Conservation (phyloP, 2,113 vertebrate genomes). For the Semicossyphus pulcher region DNA sequence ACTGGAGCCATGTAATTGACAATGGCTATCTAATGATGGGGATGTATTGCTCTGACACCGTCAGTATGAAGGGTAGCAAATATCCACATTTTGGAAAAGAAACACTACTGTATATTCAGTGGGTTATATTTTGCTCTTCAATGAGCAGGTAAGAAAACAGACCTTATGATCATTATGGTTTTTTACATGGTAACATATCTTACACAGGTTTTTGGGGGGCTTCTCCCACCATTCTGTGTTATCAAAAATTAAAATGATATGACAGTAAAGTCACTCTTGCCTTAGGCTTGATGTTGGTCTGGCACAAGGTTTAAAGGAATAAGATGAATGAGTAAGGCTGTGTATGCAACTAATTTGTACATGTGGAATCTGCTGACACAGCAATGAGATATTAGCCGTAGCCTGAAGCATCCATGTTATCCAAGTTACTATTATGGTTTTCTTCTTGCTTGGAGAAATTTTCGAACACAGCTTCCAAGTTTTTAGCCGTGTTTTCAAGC, state of each 20-base stretch:
- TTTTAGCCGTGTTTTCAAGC: slow-evolving; percentile 1
- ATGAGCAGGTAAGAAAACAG: background rate
- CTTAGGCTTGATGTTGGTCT: no score
- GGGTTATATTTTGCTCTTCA: background rate
- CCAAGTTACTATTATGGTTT: no score
- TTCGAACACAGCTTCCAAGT: no score
- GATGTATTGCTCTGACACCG: slow-evolving; percentile 17
- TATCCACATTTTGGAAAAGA: slow-evolving; percentile 2
- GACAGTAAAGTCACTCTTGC: no score
- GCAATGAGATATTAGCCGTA: background rate
- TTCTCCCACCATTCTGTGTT: background rate
- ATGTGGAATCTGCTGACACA: background rate
- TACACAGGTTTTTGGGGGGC: background rate
- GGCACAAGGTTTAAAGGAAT: no score
- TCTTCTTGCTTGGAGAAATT: background rate
- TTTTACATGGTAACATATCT: no score
- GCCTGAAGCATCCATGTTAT: background rate
- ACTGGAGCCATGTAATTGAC: slow-evolving; percentile 20
- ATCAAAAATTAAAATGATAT: background rate
- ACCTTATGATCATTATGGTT: no score
- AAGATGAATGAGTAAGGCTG: no score
- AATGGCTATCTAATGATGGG: slow-evolving; percentile 16
- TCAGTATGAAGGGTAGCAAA: slow-evolving; percentile 18
- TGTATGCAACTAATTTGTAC: background rate
- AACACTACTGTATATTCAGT: background rate